Base-by-base conservation (phyloP, 2,113 vertebrate species). In the Gnathonemus echidnorhynchus region DNA sequence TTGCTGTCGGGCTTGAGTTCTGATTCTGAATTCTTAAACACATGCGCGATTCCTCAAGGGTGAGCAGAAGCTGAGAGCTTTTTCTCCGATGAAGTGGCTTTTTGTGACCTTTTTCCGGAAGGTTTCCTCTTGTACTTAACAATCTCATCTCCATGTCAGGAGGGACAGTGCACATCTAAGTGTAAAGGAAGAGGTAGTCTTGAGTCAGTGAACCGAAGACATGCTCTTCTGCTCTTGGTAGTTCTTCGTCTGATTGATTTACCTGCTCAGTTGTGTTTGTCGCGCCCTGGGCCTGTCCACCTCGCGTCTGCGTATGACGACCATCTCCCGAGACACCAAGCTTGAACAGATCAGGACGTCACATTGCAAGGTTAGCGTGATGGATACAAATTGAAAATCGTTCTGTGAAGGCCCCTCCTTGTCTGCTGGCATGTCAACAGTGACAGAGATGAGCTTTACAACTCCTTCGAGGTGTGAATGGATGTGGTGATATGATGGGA, bases 301-400 rank as follows among this genome's bases (percentile, higher is more conserved):
- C 49, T 85, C 84, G 27, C 58, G 85, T 91, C 88, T 90, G 7
- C 9, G 9, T 66, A 5, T 93, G 93, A 94, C 92, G 62, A 91
- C 94, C 91, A 90, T 88, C 90, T 7, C 89, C 50, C 58, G 88
- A 91, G 91, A 91, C 88, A 48, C 91, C 91, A 91, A 92, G 87
- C 39, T 0, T 90, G 89, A 92, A 94, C 92, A 92, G 62, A 93
- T 94, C 87, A 85, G 87, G 89, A 90, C 92, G 90, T 74, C n/a
- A 56, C 91, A 77, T 88, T 39, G 35, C 91, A 86, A 56, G 89
- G 86, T 88, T 45, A 77, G 52, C 53, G 52, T 94, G 93, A 94
- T 92, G 92, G 92, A 95, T 95, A 91, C 27, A 94, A 93, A 92
- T 87, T 62, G 91, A 90, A 91, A 88, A 94, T 92, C 93, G 94